phyloP scores from a whole-genome alignment of 1,140 invertebrate species.

The Danaus plexippus region DNA sequence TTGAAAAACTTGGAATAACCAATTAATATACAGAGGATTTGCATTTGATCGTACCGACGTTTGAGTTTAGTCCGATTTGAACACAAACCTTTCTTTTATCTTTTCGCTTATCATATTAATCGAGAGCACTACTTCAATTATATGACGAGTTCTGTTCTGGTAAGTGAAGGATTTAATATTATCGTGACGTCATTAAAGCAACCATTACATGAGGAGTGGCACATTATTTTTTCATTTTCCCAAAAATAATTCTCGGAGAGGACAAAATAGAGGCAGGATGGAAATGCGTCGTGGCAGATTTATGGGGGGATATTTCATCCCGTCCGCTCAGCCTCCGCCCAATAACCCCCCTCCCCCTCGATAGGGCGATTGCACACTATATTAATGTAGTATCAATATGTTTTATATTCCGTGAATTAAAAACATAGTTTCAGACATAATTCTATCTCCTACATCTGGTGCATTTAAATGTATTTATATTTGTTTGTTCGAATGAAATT shows the following conservation, averaged over 20 bases:
- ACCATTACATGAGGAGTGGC: conserved; percentile 17
- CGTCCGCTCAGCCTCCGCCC: conserved; percentile 14
- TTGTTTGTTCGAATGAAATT: too few relatives aligned
- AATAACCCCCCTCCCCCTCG: not conserved
- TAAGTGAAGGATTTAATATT: too few relatives aligned
- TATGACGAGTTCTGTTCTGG: too few relatives aligned
- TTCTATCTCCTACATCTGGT: too few relatives aligned
- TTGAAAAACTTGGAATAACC: conserved; percentile 57
- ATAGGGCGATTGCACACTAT: conserved; percentile 15
- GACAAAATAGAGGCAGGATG: conserved; percentile 25
- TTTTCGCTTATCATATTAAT: too few relatives aligned
- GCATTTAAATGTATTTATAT: too few relatives aligned
- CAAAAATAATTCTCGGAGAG: conserved; percentile 18
- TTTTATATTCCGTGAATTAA: not conserved
- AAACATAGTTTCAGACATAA: too few relatives aligned
- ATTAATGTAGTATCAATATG: conserved; percentile 23
- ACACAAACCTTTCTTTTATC: too few relatives aligned
- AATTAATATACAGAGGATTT: conserved; percentile 37
- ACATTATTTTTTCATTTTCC: conserved; percentile 30
- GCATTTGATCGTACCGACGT: conserved; percentile 18
- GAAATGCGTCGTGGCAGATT: conserved; percentile 34
- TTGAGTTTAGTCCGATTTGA: too few relatives aligned
- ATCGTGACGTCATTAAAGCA: not conserved
- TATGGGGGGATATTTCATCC: conserved; percentile 42
- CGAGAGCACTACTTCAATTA: too few relatives aligned